Evolutionary conservation across 2,113 vertebrate genomes (phyloP), one percentile per base, ranked within the genome.

Genomic region (Ondatra zibethicus): DNA sequence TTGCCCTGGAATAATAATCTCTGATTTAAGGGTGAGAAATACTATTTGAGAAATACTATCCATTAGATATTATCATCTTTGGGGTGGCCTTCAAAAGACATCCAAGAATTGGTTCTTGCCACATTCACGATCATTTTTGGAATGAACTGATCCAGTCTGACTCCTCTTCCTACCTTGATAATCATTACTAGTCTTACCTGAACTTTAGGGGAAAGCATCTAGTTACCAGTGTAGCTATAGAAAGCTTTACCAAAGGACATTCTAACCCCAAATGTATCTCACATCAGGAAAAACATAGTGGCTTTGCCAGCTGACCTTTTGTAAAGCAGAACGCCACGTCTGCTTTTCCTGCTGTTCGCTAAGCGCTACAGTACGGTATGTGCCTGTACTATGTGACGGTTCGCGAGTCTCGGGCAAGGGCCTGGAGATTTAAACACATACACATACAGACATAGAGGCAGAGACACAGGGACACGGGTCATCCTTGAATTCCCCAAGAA

Each of bases 341-440:
- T 58, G 55, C 19, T 58, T 19, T 58, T 58, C 19, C 19, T 5
- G 5, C 17, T 58, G 19, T 58, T 19, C 17, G 19, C 55, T 58
- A 19, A 0, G 5, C 19, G 1, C 55, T 58, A 21, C 19, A 0
- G 55, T 58, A 58, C 19, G 55, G 55, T 58, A 58, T 0, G 5
- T 17, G 21, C 5, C 55, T 58, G 55, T 58, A 58, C 55, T 58
- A 1, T 58, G 0, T 21, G 55, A 58, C 0, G 17, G 55, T 58
- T 58, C 55, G 6, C 55, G 19, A 58, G 55, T 58, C 55, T 58
- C 17, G 21, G 55, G 5, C 55, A 58, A 58, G 55, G 55, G 17
- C 55, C 55, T 58, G 19, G 17, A 21, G 55, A 58, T 58, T 58
- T 58, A 58, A 58, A 21, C 55, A 58, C 55, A 58, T 58, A 58